Conservation (phyloP, 1,140 invertebrate species). For the Brachionus calyciflorus region DNA sequence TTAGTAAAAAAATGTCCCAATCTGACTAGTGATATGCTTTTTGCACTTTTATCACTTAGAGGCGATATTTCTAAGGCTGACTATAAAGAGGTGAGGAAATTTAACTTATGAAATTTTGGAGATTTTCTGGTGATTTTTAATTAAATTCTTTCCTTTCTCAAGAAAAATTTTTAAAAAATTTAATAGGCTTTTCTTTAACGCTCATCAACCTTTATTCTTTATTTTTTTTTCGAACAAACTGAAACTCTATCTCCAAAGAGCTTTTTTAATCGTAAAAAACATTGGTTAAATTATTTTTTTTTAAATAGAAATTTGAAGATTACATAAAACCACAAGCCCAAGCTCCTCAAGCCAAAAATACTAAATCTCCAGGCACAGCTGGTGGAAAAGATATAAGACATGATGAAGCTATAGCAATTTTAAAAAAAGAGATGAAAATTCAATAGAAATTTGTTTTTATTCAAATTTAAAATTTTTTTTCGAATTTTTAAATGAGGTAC, state of each 20-base stretch:
- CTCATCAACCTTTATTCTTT: no score
- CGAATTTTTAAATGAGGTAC: no score
- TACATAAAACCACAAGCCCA: slow-evolving; percentile 1
- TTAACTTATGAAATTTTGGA: no score
- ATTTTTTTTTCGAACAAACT: no score
- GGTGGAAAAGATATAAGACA: neutral
- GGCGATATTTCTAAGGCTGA: slow-evolving; percentile 35
- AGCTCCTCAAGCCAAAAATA: neutral
- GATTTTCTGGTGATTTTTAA: no score
- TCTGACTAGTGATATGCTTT: slow-evolving; percentile 44
- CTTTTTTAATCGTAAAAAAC: no score
- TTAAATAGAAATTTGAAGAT: slow-evolving; percentile 36
- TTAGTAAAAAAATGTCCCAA: slow-evolving; percentile 41
- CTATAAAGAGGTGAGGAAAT: no score
- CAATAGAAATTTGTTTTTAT: neutral
- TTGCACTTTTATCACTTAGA: slow-evolving; percentile 21
- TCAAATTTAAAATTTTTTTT: neutral
- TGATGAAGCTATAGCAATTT: slow-evolving; percentile 4
- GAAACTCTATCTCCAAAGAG: no score
- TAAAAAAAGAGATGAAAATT: slow-evolving; percentile 37
- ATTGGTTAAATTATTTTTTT: neutral
- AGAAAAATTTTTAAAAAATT: no score
- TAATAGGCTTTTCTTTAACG: no score
- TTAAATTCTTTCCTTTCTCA: no score
- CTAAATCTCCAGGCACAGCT: neutral